phyloP scores from a whole-genome alignment of 2,888 invertebrate species.

The Achlya flavicornis region DNA sequence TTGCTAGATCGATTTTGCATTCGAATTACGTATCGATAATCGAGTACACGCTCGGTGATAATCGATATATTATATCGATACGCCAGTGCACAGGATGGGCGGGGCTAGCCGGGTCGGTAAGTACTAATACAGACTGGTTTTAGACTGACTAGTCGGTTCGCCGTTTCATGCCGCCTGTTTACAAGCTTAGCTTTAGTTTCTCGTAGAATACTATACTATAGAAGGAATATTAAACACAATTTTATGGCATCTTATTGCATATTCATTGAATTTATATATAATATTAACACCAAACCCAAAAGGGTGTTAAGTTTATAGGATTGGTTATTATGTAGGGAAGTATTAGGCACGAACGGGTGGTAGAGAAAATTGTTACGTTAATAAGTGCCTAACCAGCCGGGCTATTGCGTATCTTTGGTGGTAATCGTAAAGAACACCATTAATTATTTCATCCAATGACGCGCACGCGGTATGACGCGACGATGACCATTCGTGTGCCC shows the following conservation, averaged over 20 bases:
- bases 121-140: constrained; percentile 61
- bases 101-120: constrained; percentile 50
- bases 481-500: no score
- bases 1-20: constrained; percentile 56
- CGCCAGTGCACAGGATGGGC: constrained; percentile 48
- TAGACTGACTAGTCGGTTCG: constrained; percentile 32
- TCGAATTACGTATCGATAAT: constrained; percentile 50
- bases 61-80: constrained; percentile 33
- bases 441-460: no score
- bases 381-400: no score
- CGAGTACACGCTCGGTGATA: constrained; percentile 41
- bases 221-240: background rate
- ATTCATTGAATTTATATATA: background rate
- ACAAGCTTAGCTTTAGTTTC: background rate
- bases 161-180: constrained; percentile 31
- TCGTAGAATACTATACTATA: background rate
- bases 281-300: no score
- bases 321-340: no score
- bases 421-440: no score
- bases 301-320: no score
- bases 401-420: no score
- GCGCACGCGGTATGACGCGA: no score
- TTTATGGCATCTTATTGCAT: background rate
- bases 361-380: no score
- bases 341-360: no score